These are phyloP conservation scores for Protomyctophum bolini DNA, from an alignment of 2,113 vertebrate genomes.

Conservation along the genomic window DNA sequence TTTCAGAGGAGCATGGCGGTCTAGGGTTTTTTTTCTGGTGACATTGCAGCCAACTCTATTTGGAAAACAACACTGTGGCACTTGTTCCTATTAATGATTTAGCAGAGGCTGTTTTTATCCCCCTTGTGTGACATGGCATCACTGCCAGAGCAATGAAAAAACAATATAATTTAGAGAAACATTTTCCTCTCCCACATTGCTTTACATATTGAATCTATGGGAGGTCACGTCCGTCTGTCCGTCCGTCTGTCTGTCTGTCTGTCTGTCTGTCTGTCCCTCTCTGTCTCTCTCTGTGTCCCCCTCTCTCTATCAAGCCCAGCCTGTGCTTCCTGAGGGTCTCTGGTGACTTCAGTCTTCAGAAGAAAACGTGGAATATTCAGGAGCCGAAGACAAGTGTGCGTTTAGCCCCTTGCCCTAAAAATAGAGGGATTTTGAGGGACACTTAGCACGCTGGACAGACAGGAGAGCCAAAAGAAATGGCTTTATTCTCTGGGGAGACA, in stretches of 20 bases:
- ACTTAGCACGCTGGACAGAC: conserved; percentile 11
- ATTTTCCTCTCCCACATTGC: not conserved
- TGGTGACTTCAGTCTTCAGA: not conserved
- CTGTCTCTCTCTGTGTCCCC: not conserved
- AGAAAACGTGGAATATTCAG: conserved; percentile 28
- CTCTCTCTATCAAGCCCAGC: not conserved
- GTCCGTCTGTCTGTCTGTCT: too few species aligned
- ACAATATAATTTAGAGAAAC: not conserved
- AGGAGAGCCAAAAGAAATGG: conserved; percentile 13
- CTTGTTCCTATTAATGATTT: conserved; percentile 32
- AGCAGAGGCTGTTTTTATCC: conserved; percentile 4
- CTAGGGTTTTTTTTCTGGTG: conserved; percentile 6
- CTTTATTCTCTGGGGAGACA: conserved; percentile 11
- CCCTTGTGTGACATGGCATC: conserved; percentile 1
- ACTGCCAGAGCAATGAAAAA: not conserved
- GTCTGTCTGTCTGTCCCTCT: too few species aligned
- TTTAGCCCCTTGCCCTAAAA: not conserved
- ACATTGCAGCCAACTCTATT: not conserved
- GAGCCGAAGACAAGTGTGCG: conserved; percentile 14
- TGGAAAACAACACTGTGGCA: conserved; percentile 1
- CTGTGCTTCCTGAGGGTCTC: not conserved
- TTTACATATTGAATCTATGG: conserved; percentile 12
- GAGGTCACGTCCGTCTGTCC: not conserved
- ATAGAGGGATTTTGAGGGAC: conserved; percentile 2
- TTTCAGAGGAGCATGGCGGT: conserved; percentile 24